Evolutionary conservation across 1,140 invertebrate genomes (phyloP), one percentile per base, ranked within the genome.

Genomic region (Phenacoccus solenopsis): DNA sequence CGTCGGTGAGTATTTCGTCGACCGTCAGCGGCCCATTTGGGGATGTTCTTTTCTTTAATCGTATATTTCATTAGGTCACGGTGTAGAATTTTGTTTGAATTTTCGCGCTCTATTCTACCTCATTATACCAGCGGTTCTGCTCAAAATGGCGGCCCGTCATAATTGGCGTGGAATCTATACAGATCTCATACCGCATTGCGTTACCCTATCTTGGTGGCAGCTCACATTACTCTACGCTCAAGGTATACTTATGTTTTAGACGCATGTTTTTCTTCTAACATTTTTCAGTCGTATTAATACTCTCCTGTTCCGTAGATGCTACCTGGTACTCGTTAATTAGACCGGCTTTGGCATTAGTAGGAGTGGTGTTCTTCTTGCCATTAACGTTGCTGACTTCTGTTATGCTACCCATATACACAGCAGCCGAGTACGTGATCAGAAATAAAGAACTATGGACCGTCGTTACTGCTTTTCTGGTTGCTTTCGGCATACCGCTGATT

Each of bases 121-220:
- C 0, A 75, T 89, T 7, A 90, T 93, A 68, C 89, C 89, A 0
- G 75, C 86, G 0, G 84, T 93, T 20, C 83, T 93, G 67, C 73
- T 87, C 0, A 81, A 85, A 73, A 87, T 94, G 84, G 88, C 90
- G 0, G 81, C 83, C 0, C 80, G 86, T 30, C 84, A 87, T 13
- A 82, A 84, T 64, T 93, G 90, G 89, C 83, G 86, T 67, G 91
- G 91, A 0, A 85, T 86, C 13, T 91, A 91, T 74, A 86, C 86
- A 70, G 86, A 83, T 28, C 78, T 92, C 0, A 85, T 94, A 38
- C 91, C 91, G 0, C 91, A 94, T 78, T 90, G 90, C 61, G 89
- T 93, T 0, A 90, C 89, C 0, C 80, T 93, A 5, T 90, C 89
- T 74, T 94, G 91, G 91, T 86, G 91, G 76, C 90, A 93, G 74